Evolutionary conservation across 2,797 vertebrate genomes (phyloP).

Genomic region (Eulemur albifrons): DNA sequence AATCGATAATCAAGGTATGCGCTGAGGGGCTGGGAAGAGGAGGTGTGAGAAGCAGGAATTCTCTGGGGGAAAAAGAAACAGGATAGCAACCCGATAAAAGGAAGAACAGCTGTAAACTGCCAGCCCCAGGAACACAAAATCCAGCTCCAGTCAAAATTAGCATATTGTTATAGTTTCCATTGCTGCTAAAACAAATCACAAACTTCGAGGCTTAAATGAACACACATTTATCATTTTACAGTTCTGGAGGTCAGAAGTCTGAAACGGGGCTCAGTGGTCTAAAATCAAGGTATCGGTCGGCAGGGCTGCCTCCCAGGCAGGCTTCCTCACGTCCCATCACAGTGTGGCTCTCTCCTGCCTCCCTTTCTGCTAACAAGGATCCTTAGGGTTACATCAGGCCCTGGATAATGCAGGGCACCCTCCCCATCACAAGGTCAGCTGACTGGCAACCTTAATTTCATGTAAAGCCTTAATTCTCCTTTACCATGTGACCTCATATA

Average conservation of each 20-base stretch:
- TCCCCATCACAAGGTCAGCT: not conserved
- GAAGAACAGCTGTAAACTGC: not conserved
- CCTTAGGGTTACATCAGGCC: not conserved
- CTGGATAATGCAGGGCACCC: not conserved
- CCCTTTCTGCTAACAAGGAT: not conserved
- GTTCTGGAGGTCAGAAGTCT: not conserved
- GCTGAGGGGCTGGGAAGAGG: not conserved
- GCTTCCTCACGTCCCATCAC: not conserved
- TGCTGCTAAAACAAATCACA: not conserved
- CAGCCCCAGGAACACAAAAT: not conserved
- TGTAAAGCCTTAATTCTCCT: not conserved
- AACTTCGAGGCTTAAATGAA: not conserved
- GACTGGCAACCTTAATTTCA: not conserved
- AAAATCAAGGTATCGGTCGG: not conserved
- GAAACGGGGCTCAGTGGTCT: not conserved
- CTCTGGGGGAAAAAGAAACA: not conserved
- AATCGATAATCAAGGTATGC: not conserved
- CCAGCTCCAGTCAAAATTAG: not conserved
- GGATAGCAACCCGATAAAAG: not conserved
- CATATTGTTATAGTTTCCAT: not conserved
- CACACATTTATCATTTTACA: not conserved
- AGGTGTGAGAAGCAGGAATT: not conserved
- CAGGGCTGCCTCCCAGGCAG: not conserved
- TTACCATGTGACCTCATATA: not conserved
- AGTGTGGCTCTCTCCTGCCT: not conserved